phyloP scores from a whole-genome alignment of 2,113 vertebrate species.

The Urocitellus parryii region DNA sequence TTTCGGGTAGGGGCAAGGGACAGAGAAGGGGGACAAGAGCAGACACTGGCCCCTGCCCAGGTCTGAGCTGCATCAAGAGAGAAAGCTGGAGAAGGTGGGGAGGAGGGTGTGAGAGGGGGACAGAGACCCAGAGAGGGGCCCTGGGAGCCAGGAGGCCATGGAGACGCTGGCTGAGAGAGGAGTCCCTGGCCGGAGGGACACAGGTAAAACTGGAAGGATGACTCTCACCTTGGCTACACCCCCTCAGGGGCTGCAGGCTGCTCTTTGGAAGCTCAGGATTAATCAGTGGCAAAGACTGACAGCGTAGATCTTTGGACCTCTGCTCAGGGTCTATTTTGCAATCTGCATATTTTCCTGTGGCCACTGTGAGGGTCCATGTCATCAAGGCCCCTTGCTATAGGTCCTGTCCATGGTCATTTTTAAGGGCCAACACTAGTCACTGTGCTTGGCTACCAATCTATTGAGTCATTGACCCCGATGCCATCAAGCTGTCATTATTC shows the following conservation, averaged over 20 bases:
- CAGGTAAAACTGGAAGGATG: not conserved
- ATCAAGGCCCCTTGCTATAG: too few relatives aligned
- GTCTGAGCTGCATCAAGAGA: not conserved
- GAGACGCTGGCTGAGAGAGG: not conserved
- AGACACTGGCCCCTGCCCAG: too few relatives aligned
- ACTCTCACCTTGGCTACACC: not conserved
- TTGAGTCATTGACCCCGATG: not conserved
- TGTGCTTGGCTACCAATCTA: not conserved
- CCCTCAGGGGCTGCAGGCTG: not conserved
- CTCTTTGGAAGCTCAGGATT: not conserved
- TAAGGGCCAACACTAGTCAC: too few relatives aligned
- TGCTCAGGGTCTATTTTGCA: not conserved
- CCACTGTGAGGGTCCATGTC: not conserved
- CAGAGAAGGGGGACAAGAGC: not conserved
- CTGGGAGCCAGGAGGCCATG: not conserved
- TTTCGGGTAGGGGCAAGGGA: not conserved
- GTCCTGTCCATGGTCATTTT: too few relatives aligned
- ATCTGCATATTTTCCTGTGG: not conserved
- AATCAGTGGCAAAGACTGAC: not conserved
- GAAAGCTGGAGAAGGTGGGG: not conserved
- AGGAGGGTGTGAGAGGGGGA: too few relatives aligned
- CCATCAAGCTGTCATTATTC: not conserved
- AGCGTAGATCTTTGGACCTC: not conserved
- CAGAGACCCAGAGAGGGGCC: too few relatives aligned
- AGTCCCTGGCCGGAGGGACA: not conserved